Base-by-base conservation (phyloP, 2,888 invertebrate species). In the Apodemia mormo region DNA sequence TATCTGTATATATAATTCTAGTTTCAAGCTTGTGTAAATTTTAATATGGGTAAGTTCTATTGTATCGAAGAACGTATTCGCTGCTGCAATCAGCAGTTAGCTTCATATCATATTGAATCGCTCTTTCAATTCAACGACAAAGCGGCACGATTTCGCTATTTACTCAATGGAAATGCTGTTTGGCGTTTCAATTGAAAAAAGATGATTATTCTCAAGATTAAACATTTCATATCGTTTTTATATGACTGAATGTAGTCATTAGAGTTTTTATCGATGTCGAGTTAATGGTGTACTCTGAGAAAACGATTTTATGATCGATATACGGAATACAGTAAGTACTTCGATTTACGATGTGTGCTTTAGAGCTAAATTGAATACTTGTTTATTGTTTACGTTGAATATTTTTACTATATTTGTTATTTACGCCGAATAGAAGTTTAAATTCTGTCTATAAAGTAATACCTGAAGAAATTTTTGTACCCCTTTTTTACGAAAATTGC, bases 51-150 rank as follows among this genome's bases (percentile, higher is more conserved):
- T 77, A 79, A 80, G 82, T 81, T 84, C 86, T 12, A 61, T 88
- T 86, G 85, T 86, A 83, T 81, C 76, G 77, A 78, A 80, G 81
- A 79, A 86, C 87, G 84, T 84, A 86, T 79, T 82, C 78, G 76
- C 65, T 14, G 58, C 30, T 65, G 71, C 81, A 80, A 82, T 81
- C 81, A 83, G 80, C 84, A 82, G 83, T 82, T 84, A 84, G 81
- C 84, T 82, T 78, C 79, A 78, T 81, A 79, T 83, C 85, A 86
- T 86, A 87, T 84, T 81, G 84, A 81, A 85, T 83, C 81, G 80
- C 79, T 82, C 82, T 88, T 89, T 87, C 85, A 87, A 83, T 85
- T 79, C 78, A 78, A 82, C 82, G 82, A 88, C 87, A 88, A 89
- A 84, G 85, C 82, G 82, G 80, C 81, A 82, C 86, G 84, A 81